phyloP scores from a whole-genome alignment of 2,113 vertebrate species.

The Brachypteracias leptosomus region DNA sequence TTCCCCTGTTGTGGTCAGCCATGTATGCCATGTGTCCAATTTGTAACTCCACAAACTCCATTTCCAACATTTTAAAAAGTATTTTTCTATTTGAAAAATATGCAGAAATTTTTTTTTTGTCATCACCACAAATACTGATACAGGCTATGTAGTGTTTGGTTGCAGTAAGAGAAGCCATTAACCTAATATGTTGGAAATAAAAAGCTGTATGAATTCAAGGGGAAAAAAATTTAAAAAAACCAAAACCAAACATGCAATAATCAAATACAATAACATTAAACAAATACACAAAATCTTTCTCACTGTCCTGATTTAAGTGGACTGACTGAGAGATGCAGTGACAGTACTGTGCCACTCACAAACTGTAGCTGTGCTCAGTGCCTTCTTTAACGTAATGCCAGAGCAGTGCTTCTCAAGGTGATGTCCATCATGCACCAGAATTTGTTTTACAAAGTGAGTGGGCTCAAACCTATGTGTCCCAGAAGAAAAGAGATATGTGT shows the following conservation, averaged over 20 bases:
- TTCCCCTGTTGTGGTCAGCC: background rate
- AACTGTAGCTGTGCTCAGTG: background rate
- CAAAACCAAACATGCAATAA: background rate
- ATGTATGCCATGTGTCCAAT: background rate
- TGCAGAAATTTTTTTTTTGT: background rate
- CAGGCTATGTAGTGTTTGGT: background rate
- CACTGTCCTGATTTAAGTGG: background rate
- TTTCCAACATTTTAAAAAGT: background rate
- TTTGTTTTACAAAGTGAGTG: background rate
- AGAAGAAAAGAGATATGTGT: background rate
- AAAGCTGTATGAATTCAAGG: background rate
- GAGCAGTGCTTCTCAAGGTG: background rate
- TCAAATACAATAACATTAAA: background rate
- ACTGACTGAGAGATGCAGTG: background rate
- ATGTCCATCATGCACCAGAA: background rate
- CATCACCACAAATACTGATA: background rate
- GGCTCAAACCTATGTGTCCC: background rate
- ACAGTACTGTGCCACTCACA: background rate
- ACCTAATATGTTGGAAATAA: background rate
- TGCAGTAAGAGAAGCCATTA: background rate
- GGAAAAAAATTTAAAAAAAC: background rate
- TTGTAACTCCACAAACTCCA: background rate
- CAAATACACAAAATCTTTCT: background rate
- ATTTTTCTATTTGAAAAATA: background rate
- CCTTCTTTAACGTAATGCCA: background rate